A percentile compares a stretch with the other conserved stretches of the same genome.
Evolutionary conservation across 2,888 invertebrate genomes (phyloP).

Genomic region (Drosophila parthenogenetica): DNA sequence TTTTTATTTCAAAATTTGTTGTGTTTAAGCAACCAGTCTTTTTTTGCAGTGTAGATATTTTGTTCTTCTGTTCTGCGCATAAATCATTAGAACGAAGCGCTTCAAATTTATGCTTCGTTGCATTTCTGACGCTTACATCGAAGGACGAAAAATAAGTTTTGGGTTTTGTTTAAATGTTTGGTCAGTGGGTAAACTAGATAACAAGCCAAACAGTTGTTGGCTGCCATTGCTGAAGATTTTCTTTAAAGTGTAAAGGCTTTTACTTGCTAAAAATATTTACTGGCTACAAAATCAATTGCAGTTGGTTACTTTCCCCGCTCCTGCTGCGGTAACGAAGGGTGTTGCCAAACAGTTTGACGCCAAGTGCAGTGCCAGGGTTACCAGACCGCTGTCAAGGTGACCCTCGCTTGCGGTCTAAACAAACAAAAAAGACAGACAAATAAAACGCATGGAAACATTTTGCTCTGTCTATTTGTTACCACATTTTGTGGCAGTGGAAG

Average conservation of each 20-base stretch:
- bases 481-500: conserved; percentile 26
- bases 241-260: conserved; percentile 4
- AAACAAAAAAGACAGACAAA: conserved; percentile 30
- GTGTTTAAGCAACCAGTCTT: neutral
- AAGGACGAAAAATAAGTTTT: conserved; percentile 11
- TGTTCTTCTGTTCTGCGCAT: conserved; percentile 74
- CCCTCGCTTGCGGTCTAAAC: conserved; percentile 68
- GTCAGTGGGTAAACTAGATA: conserved; percentile 60
- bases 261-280: too few species aligned
- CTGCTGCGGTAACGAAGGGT: conserved; percentile 34
- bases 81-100: conserved; percentile 63
- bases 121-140: conserved; percentile 54
- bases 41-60: conserved; percentile 31
- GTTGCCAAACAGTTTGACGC: conserved; percentile 47
- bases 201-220: conserved; percentile 44
- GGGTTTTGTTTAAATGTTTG: conserved; percentile 46
- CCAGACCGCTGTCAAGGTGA: conserved; percentile 61
- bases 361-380: conserved; percentile 39
- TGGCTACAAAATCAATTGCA: conserved; percentile 44
- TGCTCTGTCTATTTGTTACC: neutral
- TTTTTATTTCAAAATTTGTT: neutral
- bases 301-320: neutral
- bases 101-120: conserved; percentile 72
- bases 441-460: conserved; percentile 30
- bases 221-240: conserved; percentile 1